Base-by-base conservation (phyloP, 2,797 vertebrate species). In the Falco naumanni region DNA sequence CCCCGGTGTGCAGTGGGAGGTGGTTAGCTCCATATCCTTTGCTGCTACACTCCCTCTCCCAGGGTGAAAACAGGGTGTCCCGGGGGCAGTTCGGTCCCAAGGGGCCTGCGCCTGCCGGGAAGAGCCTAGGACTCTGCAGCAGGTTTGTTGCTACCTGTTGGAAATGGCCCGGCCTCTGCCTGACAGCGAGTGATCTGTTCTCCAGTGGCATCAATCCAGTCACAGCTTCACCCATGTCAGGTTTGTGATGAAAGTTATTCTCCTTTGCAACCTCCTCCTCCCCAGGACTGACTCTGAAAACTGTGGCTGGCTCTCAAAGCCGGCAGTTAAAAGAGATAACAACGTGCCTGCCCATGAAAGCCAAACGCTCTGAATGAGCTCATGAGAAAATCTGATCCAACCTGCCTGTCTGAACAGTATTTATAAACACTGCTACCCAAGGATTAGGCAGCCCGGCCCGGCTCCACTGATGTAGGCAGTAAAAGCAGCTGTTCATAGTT, bases 341-440 rank as follows among this genome's bases (percentile, higher is more conserved):
- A 80, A 19, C 1, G 0, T 34, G 71, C 64, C 65, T 89, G 84
- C 78, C 85, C 34, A 9, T 69, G 82, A 90, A 90, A 93, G 72
- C 75, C 43, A 77, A 8, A 61, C 16, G 5, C 87, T 64, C 75
- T 66, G 89, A 53, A 48, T 85, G 88, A 95, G 86, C 75, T 95
- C 89, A 83, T 84, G 84, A 66, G 96, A 92, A 91, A 93, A 93
- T 78, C 84, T 57, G 64, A 94, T 89, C 92, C 90, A 95, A 92
- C 92, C 93, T 95, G 94, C 69, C 68, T 90, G 70, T 84, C 79
- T 91, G 69, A 90, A 43, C 41, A 39, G 74, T 68, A 34, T 93
- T 93, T 95, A 89, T 83, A 90, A 89, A 74, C 78, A 41, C 53
- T 56, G 80, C 78, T 85, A 53, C 41, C 39, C 81, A 37, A 81